Conservation (phyloP, 2,888 invertebrate species). For the Heteromurus nitidus region DNA sequence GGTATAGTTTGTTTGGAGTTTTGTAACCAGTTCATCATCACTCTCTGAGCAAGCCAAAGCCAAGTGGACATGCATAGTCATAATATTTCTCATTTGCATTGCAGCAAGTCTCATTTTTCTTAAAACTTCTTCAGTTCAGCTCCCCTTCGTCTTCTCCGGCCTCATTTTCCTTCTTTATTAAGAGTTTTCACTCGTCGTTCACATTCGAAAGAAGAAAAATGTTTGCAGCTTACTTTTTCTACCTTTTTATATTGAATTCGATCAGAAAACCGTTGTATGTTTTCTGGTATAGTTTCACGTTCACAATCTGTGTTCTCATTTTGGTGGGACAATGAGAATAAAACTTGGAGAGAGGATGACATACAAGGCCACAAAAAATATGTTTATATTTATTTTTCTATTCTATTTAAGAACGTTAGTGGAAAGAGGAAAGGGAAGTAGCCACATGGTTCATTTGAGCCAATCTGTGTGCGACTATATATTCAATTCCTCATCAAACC, state of each 20-base stretch:
- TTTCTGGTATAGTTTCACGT: not conserved
- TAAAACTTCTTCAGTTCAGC: not conserved
- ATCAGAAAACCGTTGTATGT: not conserved
- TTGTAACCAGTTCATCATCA: conserved; percentile 55
- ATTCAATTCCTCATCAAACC: not conserved
- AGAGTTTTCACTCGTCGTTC: no score
- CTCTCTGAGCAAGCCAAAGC: not conserved
- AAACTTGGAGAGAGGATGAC: not conserved
- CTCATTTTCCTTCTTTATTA: not conserved
- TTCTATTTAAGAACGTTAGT: not conserved
- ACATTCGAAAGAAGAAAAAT: not conserved
- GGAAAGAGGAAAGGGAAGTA: conserved; percentile 24
- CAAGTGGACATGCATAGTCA: not conserved
- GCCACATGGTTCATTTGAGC: conserved; percentile 41
- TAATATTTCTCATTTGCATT: not conserved
- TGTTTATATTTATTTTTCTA: not conserved
- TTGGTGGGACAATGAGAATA: conserved; percentile 3
- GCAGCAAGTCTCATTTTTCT: no score
- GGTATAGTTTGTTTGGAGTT: no score
- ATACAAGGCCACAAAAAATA: not conserved
- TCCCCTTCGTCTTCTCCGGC: not conserved
- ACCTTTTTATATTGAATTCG: not conserved
- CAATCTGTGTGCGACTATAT: conserved; percentile 9
- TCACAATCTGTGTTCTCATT: not conserved
- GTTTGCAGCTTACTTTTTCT: not conserved